Conservation (phyloP, 2,113 vertebrate genomes). For the Pterocles gutturalis region DNA sequence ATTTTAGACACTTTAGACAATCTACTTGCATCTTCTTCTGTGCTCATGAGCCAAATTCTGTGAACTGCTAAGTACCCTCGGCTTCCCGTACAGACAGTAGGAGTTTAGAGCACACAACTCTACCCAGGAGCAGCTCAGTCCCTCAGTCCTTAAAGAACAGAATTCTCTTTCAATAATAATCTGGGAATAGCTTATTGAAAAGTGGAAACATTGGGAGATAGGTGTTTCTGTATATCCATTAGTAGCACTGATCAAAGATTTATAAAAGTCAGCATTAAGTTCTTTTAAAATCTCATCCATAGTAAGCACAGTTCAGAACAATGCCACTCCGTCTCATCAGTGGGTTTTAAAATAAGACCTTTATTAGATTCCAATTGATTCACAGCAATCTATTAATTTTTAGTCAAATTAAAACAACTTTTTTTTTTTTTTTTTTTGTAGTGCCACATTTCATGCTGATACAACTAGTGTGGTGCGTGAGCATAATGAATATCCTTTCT, state of each 20-base stretch:
- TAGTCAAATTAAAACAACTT: slow-evolving; percentile 64
- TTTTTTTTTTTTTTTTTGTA: slow-evolving; percentile 41
- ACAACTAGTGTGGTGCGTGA: slow-evolving; percentile 21
- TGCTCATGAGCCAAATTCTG: background rate
- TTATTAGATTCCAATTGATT: slow-evolving; percentile 61
- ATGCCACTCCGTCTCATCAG: slow-evolving; percentile 3
- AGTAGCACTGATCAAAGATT: slow-evolving; percentile 15
- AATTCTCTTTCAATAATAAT: background rate
- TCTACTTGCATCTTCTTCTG: background rate
- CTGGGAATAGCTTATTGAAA: background rate
- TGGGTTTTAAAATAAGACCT: slow-evolving; percentile 27
- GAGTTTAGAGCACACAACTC: background rate
- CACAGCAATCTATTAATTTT: slow-evolving; percentile 52
- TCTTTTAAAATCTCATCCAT: slow-evolving; percentile 18
- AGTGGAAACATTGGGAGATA: background rate
- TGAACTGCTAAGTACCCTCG: background rate
- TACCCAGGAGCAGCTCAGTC: background rate
- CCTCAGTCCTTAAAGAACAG: background rate
- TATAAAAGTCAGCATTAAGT: slow-evolving; percentile 10
- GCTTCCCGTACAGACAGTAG: background rate
- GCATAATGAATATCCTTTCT: slow-evolving; percentile 32
- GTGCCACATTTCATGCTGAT: slow-evolving; percentile 49
- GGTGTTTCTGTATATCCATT: background rate
- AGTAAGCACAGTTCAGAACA: slow-evolving; percentile 1
- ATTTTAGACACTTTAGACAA: background rate